Conservation (phyloP, 2,888 invertebrate genomes). For the Pristionchus fissidentatus region DNA sequence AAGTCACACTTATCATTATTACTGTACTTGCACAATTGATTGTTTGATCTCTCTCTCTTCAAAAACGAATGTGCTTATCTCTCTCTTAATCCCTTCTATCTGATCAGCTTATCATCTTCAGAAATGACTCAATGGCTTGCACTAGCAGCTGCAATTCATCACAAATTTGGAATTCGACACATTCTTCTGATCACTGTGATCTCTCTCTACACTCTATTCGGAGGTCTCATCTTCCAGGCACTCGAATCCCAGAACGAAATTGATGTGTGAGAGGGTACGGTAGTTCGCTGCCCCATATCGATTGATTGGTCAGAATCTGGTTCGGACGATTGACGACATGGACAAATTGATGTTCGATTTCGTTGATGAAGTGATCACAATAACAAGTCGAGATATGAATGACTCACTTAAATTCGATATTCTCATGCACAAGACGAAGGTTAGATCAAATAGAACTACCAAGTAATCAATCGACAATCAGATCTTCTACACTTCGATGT, state of each 20-base stretch:
- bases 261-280: slow-evolving; percentile 33
- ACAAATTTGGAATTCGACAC: slow-evolving; percentile 67
- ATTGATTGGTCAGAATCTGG: slow-evolving; percentile 19
- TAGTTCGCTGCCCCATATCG: background rate
- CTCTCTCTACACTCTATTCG: slow-evolving; percentile 59
- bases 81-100: background rate
- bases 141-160: slow-evolving; percentile 64
- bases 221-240: slow-evolving; percentile 62
- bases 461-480: background rate
- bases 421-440: slow-evolving; percentile 30
- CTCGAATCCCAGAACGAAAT: slow-evolving; percentile 62
- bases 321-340: background rate
- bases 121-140: slow-evolving; percentile 62
- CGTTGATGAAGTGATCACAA: background rate
- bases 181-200: slow-evolving; percentile 58
- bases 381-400: background rate
- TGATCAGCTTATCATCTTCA: slow-evolving; percentile 41
- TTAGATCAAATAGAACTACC: background rate
- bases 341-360: slow-evolving; percentile 27
- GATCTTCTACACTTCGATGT: slow-evolving; percentile 65
- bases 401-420: background rate
- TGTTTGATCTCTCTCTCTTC: slow-evolving; percentile 1
- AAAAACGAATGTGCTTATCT: background rate
- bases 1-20: background rate
- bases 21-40: background rate